Percentiles rank a stretch among this genome's conserved stretches.
phyloP scores from a whole-genome alignment of 2,797 vertebrate species.

The Amblyraja radiata region DNA sequence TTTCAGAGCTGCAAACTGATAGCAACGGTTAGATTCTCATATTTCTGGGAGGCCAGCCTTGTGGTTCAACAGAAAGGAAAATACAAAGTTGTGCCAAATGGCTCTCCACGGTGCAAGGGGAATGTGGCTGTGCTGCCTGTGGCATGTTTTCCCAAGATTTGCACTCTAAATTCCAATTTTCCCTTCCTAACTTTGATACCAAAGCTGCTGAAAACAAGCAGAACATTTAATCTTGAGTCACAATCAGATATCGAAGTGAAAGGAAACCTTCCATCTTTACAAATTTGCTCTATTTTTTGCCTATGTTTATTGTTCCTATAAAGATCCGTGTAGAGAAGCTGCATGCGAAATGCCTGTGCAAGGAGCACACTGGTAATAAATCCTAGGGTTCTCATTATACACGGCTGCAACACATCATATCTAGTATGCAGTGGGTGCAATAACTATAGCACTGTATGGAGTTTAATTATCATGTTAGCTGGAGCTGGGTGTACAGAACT shows the following conservation, averaged over 20 bases:
- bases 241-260: not conserved
- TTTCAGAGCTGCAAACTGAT: not conserved
- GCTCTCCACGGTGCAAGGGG: not conserved
- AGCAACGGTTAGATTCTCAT: slow-evolving; percentile 24
- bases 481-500: not conserved
- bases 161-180: not conserved
- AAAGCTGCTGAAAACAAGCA: not conserved
- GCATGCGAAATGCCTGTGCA: slow-evolving; percentile 5
- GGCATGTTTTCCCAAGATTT: slow-evolving; percentile 29
- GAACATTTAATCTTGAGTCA: not conserved
- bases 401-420: slow-evolving; percentile 24
- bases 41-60: slow-evolving; percentile 21
- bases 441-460: not conserved
- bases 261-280: slow-evolving; percentile 8
- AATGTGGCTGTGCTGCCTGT: slow-evolving; percentile 22
- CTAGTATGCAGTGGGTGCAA: not conserved
- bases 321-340: not conserved
- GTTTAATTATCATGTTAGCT: not conserved
- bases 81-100: slow-evolving; percentile 10
- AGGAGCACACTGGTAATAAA: not conserved
- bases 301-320: slow-evolving; percentile 5
- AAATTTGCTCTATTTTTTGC: not conserved
- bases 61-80: slow-evolving; percentile 31
- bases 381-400: slow-evolving; percentile 25
- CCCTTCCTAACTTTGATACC: not conserved